These are phyloP conservation scores for Indicator maculatus DNA, from an alignment of 2,113 vertebrate genomes.

Conservation along the genomic window DNA sequence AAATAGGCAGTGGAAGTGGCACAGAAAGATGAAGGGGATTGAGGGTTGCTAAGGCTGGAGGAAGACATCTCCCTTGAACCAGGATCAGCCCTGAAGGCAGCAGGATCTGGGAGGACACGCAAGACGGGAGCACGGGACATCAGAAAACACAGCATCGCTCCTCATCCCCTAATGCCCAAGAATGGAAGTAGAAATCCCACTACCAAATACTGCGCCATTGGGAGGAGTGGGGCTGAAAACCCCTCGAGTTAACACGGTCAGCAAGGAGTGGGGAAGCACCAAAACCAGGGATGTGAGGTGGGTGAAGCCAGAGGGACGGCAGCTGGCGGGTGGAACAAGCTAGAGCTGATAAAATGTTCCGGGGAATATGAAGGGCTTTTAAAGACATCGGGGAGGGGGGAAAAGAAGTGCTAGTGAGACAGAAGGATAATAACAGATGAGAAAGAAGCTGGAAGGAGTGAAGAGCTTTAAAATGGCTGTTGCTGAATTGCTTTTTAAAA, in stretches of 20 bases:
- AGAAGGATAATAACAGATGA: conserved; percentile 55
- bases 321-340: neutral
- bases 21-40: neutral
- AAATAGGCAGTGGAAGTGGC: rapidly evolving
- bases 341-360: neutral
- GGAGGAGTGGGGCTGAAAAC: neutral
- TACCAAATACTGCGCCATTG: neutral
- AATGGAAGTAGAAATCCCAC: neutral
- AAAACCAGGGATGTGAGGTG: neutral
- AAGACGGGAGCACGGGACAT: neutral
- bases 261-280: neutral
- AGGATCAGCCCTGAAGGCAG: neutral
- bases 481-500: conserved; percentile 62
- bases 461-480: conserved; percentile 63
- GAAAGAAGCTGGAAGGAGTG: conserved; percentile 35
- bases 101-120: neutral
- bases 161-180: rapidly evolving
- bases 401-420: neutral
- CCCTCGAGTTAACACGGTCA: neutral
- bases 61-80: neutral
- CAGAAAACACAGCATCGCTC: rapidly evolving
- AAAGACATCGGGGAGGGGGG: neutral
- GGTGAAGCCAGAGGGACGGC: neutral
- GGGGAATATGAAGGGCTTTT: neutral
- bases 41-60: neutral